Conservation (phyloP, 2,888 invertebrate species). For the Ditylenchus weischeri region DNA sequence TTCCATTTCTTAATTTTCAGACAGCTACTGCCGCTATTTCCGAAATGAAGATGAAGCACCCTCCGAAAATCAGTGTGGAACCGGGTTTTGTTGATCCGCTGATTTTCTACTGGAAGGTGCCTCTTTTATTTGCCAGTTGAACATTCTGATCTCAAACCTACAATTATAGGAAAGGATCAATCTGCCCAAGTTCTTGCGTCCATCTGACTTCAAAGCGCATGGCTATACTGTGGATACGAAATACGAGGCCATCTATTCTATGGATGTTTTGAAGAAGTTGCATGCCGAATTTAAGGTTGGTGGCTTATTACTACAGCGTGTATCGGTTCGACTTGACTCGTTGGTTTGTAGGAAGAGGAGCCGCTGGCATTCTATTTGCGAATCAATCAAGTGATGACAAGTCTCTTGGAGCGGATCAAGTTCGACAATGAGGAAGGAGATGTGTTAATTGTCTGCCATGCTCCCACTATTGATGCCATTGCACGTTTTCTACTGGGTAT, state of each 20-base stretch:
- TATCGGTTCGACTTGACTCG: no score
- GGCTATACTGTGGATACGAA: constrained; percentile 13
- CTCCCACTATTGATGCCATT: constrained; percentile 19
- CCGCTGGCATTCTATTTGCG: constrained; percentile 15
- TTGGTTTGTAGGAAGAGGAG: neutral
- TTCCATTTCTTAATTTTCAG: constrained; percentile 13
- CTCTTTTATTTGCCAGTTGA: neutral
- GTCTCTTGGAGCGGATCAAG: constrained; percentile 7
- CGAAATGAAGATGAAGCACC: constrained; percentile 7
- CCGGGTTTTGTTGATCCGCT: constrained; percentile 23
- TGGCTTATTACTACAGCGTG: neutral
- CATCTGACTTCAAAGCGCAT: neutral
- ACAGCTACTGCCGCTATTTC: constrained; percentile 12
- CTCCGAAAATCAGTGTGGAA: constrained; percentile 17
- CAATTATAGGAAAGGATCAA: constrained; percentile 15
- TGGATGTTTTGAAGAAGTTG: neutral
- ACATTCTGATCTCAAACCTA: neutral
- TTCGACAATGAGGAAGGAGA: neutral
- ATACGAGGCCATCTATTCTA: constrained; percentile 9
- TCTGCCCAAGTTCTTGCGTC: constrained; percentile 10
- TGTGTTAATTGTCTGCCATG: constrained; percentile 19
- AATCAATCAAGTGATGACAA: constrained; percentile 12
- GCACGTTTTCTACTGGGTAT: constrained; percentile 13
- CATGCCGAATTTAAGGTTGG: neutral
- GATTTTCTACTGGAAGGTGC: constrained; percentile 26